phyloP scores from a whole-genome alignment of 1,140 invertebrate genomes.

The Drosophila repletoides region DNA sequence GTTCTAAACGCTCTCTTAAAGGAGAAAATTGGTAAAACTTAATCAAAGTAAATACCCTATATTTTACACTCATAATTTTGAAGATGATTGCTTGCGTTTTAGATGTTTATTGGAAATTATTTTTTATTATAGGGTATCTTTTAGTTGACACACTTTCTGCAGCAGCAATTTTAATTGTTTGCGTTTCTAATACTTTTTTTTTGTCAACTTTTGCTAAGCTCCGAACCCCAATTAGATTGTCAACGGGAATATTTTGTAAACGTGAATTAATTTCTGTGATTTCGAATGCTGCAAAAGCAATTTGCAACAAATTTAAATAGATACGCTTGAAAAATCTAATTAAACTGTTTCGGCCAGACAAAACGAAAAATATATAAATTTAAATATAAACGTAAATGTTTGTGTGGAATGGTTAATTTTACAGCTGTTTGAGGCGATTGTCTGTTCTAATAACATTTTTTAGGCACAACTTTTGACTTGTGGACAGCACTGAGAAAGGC shows the following conservation, averaged over 20 bases:
- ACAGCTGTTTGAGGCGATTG: not conserved
- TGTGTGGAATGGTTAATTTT: not conserved
- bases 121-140: not conserved
- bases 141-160: fast-evolving
- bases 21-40: too few species aligned
- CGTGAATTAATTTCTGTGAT: slow-evolving; percentile 63
- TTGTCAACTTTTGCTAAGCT: slow-evolving; percentile 12
- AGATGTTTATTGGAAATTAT: not conserved
- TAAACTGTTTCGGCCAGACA: slow-evolving; percentile 5
- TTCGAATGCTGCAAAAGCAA: slow-evolving; percentile 41
- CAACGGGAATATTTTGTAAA: slow-evolving; percentile 53
- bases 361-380: slow-evolving; percentile 2
- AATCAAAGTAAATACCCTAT: too few species aligned
- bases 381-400: not conserved
- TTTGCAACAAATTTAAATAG: slow-evolving; percentile 41
- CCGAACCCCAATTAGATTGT: slow-evolving; percentile 60
- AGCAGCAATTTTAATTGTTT: not conserved
- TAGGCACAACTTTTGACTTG: slow-evolving; percentile 12
- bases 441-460: slow-evolving; percentile 26
- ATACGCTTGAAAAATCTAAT: slow-evolving; percentile 20
- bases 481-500: not conserved
- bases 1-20: too few species aligned
- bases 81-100: too few species aligned
- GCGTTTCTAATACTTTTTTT: not conserved
- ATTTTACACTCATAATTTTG: too few species aligned